A percentile compares a stretch with the other conserved stretches of the same genome.
These are phyloP conservation scores for Lucilia cuprina DNA, from an alignment of 1,140 invertebrate genomes.

Conservation along the genomic window DNA sequence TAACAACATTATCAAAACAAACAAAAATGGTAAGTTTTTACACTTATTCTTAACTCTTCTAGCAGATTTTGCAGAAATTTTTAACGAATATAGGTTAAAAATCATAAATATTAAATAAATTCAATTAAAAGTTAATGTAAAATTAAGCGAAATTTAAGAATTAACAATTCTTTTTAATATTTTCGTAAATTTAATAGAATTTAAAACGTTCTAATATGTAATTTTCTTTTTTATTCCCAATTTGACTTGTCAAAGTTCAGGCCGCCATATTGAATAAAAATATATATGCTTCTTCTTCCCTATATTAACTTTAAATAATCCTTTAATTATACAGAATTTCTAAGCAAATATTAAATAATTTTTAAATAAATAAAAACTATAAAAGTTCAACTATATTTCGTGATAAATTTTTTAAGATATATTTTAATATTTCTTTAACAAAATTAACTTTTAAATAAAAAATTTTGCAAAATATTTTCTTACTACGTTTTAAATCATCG, in stretches of 20 bases:
- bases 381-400: background rate
- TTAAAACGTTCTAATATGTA: background rate
- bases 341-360: background rate
- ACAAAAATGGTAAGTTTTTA: slow-evolving; percentile 26
- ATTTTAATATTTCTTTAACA: background rate
- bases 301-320: background rate
- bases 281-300: slow-evolving; percentile 25
- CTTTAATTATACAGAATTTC: background rate
- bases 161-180: too few relatives aligned
- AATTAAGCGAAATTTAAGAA: too few relatives aligned
- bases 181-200: background rate
- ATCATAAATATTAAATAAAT: too few relatives aligned
- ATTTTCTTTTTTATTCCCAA: slow-evolving; percentile 6
- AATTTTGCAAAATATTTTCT: slow-evolving; percentile 20
- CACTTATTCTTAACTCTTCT: too few relatives aligned
- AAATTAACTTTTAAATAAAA: background rate
- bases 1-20: slow-evolving; percentile 14
- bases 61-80: too few relatives aligned
- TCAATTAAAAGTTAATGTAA: too few relatives aligned
- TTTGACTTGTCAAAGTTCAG: slow-evolving; percentile 32
- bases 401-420: background rate
- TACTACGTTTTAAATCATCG: slow-evolving; percentile 17
- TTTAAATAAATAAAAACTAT: background rate
- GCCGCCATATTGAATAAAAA: slow-evolving; percentile 33
- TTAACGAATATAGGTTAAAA: too few relatives aligned